Base-by-base conservation (phyloP, 2,888 invertebrate species). In the Sussaba pulchella region DNA sequence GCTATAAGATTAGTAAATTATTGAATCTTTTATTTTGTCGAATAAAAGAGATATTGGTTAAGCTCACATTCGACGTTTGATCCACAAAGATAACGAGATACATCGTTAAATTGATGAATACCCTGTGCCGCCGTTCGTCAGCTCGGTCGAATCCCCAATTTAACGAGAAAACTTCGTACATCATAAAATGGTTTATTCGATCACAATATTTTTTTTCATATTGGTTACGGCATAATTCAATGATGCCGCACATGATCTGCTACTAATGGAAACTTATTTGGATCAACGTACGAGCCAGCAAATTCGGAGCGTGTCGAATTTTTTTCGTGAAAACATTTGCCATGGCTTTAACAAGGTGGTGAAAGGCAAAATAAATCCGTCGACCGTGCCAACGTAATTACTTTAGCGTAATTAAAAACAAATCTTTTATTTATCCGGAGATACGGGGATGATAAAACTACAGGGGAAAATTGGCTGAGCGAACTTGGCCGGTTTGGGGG, bases 401-500 rank as follows among this genome's bases (percentile, higher is more conserved):
- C 59, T 75, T 75, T 71, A 71, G n/a, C 24, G 52, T 75, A 71
- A 79, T 75, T 79, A 74, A 71, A 79, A 79, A 71, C 70, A 71
- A 75, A 71, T 79, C 70, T 75, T 71, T 52, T 61, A 61, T 79
- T 75, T 79, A 79, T 79, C 36, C 26, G 14, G 26, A 69, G 52
- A 54, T 57, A 66, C 70, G 45, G 17, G 43, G 52, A 43, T 43
- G 66, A 79, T 45, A 52, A 66, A 31, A 41, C 41, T 45, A 41
- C 39, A 26, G 41, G 57, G 41, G 31, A 57, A 71, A 57, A 71
- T 61, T 66, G 41, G 59, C 39, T 43, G 17, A 19, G 59, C 64
- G 31, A 66, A 70, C 59, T 61, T 50, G 50, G 26, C 43, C 57
- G 43, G 59, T 9, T 52, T 66, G 14, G 75, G 70, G 75, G 70